Evolutionary conservation across 2,797 vertebrate species (phyloP), one percentile per base, ranked within the genome.

Genomic region (Phalloptychus januarius): DNA sequence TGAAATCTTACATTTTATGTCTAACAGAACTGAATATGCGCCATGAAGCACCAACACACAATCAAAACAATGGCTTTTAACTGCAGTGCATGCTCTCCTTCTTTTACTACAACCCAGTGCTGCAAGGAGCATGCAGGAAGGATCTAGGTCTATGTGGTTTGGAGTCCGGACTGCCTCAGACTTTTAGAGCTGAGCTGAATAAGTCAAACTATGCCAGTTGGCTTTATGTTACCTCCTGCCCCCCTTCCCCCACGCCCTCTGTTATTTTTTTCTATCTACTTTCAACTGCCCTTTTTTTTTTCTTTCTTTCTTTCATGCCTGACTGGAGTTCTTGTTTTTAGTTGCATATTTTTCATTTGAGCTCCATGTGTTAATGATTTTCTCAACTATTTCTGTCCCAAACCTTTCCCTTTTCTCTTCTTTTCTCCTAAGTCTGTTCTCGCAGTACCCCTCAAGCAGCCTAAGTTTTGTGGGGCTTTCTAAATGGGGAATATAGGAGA

Each of bases 101-200:
- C 48, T 78, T 79, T 83, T 92, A 85, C 88, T 94, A 81, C 85
- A 91, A 87, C 86, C 93, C 82, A 88, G 90, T 85, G 83, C 80
- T 91, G 90, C 82, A 92, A 90, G 63, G 54, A 78, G 83, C 36
- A 44, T 81, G 83, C 87, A 85, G 88, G 92, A 88, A 92, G 92
- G 93, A 93, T 95, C 86, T 88, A 75, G 65, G 93, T 95, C 95
- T 71, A 92, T 97, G 95, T 95, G 95, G 69, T 94, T 96, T 93
- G 86, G 85, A 93, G 90, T 89, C 84, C 80, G 86, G 88, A 82
- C 87, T 87, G 88, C 84, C 87, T 89, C 83, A 85, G 86, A 93
- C 84, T 92, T 91, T 92, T 85, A 87, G 87, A 89, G 94, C 85
- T 91, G 88, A 95, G 90, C 84, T 67, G 73, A 91, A 92, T 94